Percentiles rank a stretch among this genome's conserved stretches.
Conservation (phyloP, 2,113 vertebrate genomes). For the Pseudorasbora parva region DNA sequence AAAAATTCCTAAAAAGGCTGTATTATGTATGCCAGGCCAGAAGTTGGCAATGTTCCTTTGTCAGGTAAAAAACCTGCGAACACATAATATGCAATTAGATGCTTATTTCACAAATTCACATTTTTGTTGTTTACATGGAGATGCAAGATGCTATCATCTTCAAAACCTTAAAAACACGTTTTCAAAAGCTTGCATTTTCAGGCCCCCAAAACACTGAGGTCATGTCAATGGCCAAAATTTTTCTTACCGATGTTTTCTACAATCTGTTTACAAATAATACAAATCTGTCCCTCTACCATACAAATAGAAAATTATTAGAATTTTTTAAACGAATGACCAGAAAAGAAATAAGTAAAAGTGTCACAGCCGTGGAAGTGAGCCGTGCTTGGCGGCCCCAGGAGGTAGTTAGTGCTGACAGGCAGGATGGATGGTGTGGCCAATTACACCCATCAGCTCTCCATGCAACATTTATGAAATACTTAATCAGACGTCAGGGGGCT, state of each 20-base stretch:
- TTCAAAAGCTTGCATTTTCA: too few species aligned
- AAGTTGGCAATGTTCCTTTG: too few species aligned
- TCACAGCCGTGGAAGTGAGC: not conserved
- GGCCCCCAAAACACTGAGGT: too few species aligned
- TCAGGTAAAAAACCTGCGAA: too few species aligned
- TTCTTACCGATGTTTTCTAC: not conserved
- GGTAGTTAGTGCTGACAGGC: constrained; percentile 42
- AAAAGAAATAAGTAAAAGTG: not conserved
- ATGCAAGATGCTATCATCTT: too few species aligned
- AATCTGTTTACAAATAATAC: not conserved
- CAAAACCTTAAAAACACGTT: too few species aligned
- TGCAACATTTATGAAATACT: constrained; percentile 62
- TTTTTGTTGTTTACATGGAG: too few species aligned
- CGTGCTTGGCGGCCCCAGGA: constrained; percentile 6
- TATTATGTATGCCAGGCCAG: too few species aligned
- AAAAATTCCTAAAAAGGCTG: too few species aligned
- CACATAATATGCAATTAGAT: too few species aligned
- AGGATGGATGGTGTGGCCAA: constrained; percentile 54
- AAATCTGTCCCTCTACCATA: not conserved
- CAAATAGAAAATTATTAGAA: not conserved
- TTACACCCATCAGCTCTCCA: constrained; percentile 55
- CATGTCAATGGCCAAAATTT: too few species aligned
- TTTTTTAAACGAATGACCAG: not conserved
- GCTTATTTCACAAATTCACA: too few species aligned
- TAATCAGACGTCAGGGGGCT: constrained; percentile 42